Percentiles rank a stretch among this genome's conserved stretches.
These are phyloP conservation scores for Sminthurides aquaticus DNA, from an alignment of 2,888 invertebrate species.

Conservation along the genomic window DNA sequence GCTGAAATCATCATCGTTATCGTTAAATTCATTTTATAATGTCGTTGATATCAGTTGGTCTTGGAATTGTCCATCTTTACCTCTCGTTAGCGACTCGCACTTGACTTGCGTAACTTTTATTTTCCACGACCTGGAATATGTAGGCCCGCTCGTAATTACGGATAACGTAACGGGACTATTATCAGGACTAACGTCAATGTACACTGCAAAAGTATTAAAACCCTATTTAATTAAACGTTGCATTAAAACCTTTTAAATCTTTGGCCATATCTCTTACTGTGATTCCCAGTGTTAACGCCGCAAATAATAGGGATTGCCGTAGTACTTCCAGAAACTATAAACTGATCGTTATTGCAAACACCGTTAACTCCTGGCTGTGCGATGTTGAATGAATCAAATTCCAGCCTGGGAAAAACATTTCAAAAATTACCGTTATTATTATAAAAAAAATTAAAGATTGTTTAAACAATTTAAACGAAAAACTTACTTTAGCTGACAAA, in stretches of 20 bases:
- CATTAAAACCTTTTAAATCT: slow-evolving; percentile 1
- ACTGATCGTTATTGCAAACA: slow-evolving; percentile 75
- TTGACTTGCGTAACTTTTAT: slow-evolving; percentile 71
- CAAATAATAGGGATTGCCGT: slow-evolving; percentile 68
- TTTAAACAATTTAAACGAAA: neutral
- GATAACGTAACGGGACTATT: slow-evolving; percentile 74
- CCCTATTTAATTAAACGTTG: no score
- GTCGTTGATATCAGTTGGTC: neutral
- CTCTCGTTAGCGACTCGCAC: slow-evolving; percentile 64
- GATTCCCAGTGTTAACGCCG: slow-evolving; percentile 66
- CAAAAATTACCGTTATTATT: no score
- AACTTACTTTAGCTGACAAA: slow-evolving; percentile 70
- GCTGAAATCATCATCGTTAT: slow-evolving; percentile 49
- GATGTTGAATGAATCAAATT: slow-evolving; percentile 68
- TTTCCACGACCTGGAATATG: slow-evolving; percentile 70
- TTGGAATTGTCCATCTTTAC: slow-evolving; percentile 47
- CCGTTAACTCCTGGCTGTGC: slow-evolving; percentile 67
- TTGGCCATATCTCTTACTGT: slow-evolving; percentile 55
- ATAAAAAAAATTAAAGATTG: neutral
- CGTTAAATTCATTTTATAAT: neutral
- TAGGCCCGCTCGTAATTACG: slow-evolving; percentile 67
- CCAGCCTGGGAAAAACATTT: slow-evolving; percentile 53
- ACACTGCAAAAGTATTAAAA: slow-evolving; percentile 65
- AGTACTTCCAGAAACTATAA: slow-evolving; percentile 74
- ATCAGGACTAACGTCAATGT: slow-evolving; percentile 70